Conservation (phyloP, 2,888 invertebrate species). For the Callosobruchus maculatus region DNA sequence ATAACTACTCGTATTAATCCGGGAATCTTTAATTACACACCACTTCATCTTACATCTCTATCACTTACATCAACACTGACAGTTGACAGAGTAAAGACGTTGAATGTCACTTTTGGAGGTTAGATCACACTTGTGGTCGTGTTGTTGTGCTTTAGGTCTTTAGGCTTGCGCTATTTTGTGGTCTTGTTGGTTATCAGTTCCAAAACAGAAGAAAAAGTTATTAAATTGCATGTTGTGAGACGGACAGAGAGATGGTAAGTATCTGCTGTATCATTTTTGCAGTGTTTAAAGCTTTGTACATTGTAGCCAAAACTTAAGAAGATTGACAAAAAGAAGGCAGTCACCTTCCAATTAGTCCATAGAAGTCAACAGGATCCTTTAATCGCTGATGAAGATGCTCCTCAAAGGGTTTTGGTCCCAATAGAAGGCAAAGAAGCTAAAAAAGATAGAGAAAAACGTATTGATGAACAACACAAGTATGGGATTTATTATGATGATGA, state of each 20-base stretch:
- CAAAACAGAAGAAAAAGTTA: no score
- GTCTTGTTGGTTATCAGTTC: no score
- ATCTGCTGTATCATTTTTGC: neutral
- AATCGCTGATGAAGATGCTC: conserved; percentile 82
- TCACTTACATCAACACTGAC: no score
- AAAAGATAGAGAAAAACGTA: conserved; percentile 51
- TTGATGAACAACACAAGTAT: conserved; percentile 74
- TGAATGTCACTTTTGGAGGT: no score
- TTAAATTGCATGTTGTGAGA: no score
- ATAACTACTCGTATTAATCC: no score
- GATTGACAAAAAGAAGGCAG: conserved; percentile 86
- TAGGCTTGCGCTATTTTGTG: no score
- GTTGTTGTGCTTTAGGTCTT: no score
- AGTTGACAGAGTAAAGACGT: no score
- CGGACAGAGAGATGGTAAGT: neutral
- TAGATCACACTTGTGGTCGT: no score
- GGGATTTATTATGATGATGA: conserved; percentile 94
- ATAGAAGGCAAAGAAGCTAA: conserved; percentile 40
- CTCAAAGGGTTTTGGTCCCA: conserved; percentile 79
- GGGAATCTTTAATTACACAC: no score
- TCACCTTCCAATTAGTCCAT: conserved; percentile 89
- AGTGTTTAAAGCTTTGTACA: neutral
- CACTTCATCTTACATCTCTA: no score
- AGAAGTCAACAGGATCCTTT: conserved; percentile 93
- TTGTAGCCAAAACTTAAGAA: conserved; percentile 48